Conservation (phyloP, 2,113 vertebrate species). For the Muntiacus reevesi region DNA sequence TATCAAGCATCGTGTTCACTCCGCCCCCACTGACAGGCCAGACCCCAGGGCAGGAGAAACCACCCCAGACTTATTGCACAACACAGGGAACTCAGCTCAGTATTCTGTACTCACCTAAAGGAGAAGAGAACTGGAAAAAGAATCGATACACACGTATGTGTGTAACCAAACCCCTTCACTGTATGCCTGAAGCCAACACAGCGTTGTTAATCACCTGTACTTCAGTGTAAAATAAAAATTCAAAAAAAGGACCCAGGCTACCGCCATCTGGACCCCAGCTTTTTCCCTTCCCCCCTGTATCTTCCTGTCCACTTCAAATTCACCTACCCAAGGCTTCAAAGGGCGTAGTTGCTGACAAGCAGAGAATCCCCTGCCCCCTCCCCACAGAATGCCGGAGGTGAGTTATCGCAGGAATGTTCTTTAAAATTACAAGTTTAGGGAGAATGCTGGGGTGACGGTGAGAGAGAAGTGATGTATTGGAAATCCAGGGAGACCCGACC, state of each 20-base stretch:
- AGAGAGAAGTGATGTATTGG: accelerated
- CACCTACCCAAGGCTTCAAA: neutral
- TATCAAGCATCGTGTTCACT: neutral
- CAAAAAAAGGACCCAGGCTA: neutral
- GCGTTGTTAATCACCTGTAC: neutral
- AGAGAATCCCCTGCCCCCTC: neutral
- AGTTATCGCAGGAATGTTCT: neutral
- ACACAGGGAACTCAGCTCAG: neutral
- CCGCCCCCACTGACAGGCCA: accelerated
- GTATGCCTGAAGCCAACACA: neutral
- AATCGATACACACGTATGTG: accelerated
- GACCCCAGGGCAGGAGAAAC: neutral
- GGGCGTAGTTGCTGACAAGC: neutral
- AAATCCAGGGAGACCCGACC: neutral
- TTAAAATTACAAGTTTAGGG: neutral
- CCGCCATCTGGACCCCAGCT: accelerated
- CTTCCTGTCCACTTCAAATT: accelerated
- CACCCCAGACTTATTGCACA: neutral
- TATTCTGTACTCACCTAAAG: neutral
- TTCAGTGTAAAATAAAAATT: neutral
- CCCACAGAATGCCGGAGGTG: neutral
- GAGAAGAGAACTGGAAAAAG: neutral
- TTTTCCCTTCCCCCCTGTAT: too few species aligned
- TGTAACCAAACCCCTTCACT: neutral
- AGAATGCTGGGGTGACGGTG: neutral